Percentiles rank a stretch among this genome's conserved stretches.
Conservation (phyloP, 2,797 vertebrate species). For the Poecilia picta region DNA sequence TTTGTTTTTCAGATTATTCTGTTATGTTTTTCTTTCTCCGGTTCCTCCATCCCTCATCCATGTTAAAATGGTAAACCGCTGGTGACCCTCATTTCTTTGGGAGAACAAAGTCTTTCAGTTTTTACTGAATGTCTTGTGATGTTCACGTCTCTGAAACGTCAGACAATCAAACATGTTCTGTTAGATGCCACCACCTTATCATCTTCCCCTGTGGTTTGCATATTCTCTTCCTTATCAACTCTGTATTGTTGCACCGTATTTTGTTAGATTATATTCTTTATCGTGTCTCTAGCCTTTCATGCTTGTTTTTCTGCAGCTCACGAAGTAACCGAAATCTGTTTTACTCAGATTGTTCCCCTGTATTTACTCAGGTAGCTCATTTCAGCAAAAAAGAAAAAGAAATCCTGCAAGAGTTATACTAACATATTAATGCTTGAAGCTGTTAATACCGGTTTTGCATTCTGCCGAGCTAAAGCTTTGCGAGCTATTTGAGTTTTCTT, state of each 20-base stretch:
- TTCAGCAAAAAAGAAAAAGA: not conserved
- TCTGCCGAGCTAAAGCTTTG: constrained; percentile 41
- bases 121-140: not conserved
- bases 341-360: constrained; percentile 8
- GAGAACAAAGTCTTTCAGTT: not conserved
- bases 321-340: constrained; percentile 16
- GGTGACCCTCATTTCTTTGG: not conserved
- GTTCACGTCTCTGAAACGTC: not conserved
- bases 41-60: not conserved
- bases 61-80: not conserved
- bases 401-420: not conserved
- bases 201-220: not conserved
- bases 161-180: not conserved
- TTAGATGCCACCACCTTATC: not conserved
- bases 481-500: constrained; percentile 62
- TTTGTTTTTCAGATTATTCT: not conserved
- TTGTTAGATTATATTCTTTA: not conserved
- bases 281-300: not conserved
- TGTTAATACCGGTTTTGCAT: constrained; percentile 45
- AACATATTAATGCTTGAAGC: not conserved
- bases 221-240: not conserved
- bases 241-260: not conserved
- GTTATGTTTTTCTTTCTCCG: not conserved
- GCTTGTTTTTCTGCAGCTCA: not conserved
- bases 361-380: not conserved